Conservation (phyloP, 2,888 invertebrate species). For the Tenthredo mesomela region DNA sequence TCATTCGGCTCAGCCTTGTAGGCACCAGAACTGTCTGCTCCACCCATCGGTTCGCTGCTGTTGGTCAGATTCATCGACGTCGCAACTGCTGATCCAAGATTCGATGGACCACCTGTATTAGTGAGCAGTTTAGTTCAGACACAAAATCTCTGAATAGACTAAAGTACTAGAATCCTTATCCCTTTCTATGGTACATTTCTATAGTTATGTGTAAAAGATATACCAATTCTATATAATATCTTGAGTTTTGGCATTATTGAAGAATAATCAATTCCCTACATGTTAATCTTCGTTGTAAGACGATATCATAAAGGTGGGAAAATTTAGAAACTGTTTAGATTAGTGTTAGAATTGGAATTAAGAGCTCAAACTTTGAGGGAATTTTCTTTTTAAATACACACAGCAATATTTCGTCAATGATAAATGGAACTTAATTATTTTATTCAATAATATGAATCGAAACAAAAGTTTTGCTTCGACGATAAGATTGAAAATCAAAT, state of each 20-base stretch:
- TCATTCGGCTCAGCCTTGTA: conserved; percentile 88
- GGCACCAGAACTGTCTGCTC: conserved; percentile 79
- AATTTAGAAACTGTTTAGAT: too few relatives aligned
- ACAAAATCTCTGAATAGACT: conserved; percentile 44
- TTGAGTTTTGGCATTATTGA: not conserved
- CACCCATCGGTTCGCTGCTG: conserved; percentile 84
- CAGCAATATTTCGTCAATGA: too few relatives aligned
- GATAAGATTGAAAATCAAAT: not conserved
- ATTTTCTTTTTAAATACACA: too few relatives aligned
- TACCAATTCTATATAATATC: not conserved
- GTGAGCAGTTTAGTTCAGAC: conserved; percentile 71
- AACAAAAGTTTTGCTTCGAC: not conserved
- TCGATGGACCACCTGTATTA: conserved; percentile 78
- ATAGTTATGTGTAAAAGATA: not conserved
- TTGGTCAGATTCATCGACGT: conserved; percentile 90
- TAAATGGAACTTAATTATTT: too few relatives aligned
- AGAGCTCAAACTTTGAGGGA: too few relatives aligned
- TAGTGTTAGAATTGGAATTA: too few relatives aligned
- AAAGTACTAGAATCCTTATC: not conserved
- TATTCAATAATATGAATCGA: too few relatives aligned
- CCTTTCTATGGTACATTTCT: too few relatives aligned
- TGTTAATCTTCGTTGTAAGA: too few relatives aligned
- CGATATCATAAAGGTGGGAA: too few relatives aligned
- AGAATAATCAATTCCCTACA: too few relatives aligned
- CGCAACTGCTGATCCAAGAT: conserved; percentile 87